Evolutionary conservation across 1,140 invertebrate species (phyloP).

Genomic region (Macrotrachela quadricornifera): DNA sequence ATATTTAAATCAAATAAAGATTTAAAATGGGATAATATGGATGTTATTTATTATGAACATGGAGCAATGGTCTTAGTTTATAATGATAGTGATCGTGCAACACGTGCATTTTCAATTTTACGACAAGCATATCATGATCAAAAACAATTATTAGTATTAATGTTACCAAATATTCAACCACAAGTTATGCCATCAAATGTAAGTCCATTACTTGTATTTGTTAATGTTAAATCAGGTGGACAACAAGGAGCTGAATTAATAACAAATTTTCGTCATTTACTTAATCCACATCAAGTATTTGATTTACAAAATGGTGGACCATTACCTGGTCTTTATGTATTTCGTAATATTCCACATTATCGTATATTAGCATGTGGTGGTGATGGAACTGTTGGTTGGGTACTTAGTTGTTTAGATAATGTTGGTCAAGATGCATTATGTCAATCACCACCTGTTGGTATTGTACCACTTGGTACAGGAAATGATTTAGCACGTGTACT

Average conservation of each 20-base stretch:
- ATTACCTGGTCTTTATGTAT: constrained; percentile 81
- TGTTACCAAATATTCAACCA: constrained; percentile 74
- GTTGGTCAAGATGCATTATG: constrained; percentile 5
- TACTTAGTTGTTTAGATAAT: constrained; percentile 27
- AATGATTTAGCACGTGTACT: constrained; percentile 65
- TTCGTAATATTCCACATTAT: constrained; percentile 75
- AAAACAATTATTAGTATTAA: constrained; percentile 82
- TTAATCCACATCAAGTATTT: constrained; percentile 99
- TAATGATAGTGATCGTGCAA: constrained; percentile 77
- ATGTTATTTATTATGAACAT: constrained; percentile 98
- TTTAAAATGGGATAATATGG: constrained; percentile 82
- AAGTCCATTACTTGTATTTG: constrained; percentile 86
- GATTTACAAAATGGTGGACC: constrained; percentile 96
- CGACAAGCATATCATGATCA: constrained; percentile 82
- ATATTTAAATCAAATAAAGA: constrained; percentile 76
- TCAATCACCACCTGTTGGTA: constrained; percentile 18
- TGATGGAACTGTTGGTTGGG: constrained; percentile 97
- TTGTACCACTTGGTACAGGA: constrained; percentile 75
- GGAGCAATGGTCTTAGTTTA: constrained; percentile 94
- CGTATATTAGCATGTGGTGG: constrained; percentile 73
- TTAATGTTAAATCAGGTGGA: constrained; percentile 97
- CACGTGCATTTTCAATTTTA: constrained; percentile 70
- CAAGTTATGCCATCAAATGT: constrained; percentile 40
- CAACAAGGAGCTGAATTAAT: constrained; percentile 95
- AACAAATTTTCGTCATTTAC: constrained; percentile 84